phyloP scores from a whole-genome alignment of 2,797 vertebrate genomes.

The Odontamblyopus lacepedii region DNA sequence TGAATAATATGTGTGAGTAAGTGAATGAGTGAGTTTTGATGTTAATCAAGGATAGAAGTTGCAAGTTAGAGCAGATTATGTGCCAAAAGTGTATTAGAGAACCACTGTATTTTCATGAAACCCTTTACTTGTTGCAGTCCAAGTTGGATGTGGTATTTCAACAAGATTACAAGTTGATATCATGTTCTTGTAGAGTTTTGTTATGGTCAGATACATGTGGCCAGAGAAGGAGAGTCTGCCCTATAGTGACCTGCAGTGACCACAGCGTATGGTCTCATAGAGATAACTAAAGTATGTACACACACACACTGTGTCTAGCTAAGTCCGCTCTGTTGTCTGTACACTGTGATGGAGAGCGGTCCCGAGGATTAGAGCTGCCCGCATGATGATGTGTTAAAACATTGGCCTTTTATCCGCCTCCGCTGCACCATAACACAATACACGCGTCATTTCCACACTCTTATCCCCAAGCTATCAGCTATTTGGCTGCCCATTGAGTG shows the following conservation, averaged over 20 bases:
- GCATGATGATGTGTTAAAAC: constrained; percentile 73
- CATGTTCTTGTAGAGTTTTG: background rate
- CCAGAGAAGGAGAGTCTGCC: constrained; percentile 56
- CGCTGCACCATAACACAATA: constrained; percentile 68
- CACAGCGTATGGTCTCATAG: constrained; percentile 66
- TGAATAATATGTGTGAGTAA: too few species aligned
- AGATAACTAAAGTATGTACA: constrained; percentile 38
- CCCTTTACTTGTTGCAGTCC: background rate
- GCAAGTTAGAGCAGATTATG: background rate
- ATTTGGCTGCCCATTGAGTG: constrained; percentile 39
- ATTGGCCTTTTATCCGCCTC: constrained; percentile 68
- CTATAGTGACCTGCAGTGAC: constrained; percentile 61
- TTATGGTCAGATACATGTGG: background rate
- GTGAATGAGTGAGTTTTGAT: too few species aligned
- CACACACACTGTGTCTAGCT: constrained; percentile 10
- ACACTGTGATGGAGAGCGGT: constrained; percentile 56
- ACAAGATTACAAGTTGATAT: background rate
- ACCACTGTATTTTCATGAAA: background rate
- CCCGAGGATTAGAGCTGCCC: constrained; percentile 68
- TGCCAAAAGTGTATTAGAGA: background rate
- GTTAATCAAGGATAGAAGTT: too few species aligned
- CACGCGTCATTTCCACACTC: constrained; percentile 69
- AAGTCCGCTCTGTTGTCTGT: constrained; percentile 54
- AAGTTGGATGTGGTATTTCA: background rate
- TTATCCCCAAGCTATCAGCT: constrained; percentile 56